phyloP scores from a whole-genome alignment of 2,888 invertebrate genomes.

The Lamellibrachia satsuma region DNA sequence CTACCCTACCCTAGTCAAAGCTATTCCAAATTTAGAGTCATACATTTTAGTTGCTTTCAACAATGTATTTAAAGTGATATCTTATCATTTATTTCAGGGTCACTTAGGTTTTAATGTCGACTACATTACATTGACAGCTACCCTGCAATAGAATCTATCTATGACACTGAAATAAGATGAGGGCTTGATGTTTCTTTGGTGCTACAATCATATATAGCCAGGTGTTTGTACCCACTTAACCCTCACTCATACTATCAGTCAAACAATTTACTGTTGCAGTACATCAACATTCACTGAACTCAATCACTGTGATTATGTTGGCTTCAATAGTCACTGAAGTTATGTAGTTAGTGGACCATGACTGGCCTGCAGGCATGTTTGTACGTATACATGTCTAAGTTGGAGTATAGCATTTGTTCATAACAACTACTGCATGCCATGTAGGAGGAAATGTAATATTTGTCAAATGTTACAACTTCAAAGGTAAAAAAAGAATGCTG shows the following conservation, averaged over 20 bases:
- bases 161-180: not conserved
- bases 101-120: not conserved
- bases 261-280: not conserved
- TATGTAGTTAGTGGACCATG: not conserved
- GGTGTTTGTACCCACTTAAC: not conserved
- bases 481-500: not conserved
- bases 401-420: not conserved
- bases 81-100: not conserved
- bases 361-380: not conserved
- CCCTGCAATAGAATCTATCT: not conserved
- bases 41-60: not conserved
- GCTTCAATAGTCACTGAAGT: not conserved
- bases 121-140: not conserved
- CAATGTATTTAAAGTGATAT: not conserved
- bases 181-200: not conserved
- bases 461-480: not conserved
- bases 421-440: not conserved
- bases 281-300: not conserved
- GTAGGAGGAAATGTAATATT: not conserved
- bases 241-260: not conserved
- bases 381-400: not conserved
- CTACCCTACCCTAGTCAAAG: not conserved
- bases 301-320: not conserved
- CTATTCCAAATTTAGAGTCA: not conserved
- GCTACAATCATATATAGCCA: not conserved